Percentiles rank a stretch among this genome's conserved stretches.
Conservation (phyloP, 1,140 invertebrate species). For the Drosophila jambulina region DNA sequence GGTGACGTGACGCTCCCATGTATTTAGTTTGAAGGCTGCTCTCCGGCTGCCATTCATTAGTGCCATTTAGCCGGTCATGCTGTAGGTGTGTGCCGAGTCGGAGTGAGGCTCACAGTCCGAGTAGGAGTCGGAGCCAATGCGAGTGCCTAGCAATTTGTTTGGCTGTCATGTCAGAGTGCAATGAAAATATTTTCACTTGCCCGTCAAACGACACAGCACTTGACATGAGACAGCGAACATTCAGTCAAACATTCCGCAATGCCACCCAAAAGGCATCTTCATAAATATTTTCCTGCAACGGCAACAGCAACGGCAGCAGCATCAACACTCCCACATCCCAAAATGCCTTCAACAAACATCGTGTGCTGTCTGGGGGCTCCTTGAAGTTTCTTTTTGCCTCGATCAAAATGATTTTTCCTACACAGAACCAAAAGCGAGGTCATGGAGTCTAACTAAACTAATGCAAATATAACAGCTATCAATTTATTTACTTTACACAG, state of each 20-base stretch:
- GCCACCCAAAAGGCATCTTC: conserved; percentile 82
- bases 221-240: conserved; percentile 74
- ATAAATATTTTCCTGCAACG: conserved; percentile 71
- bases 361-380: conserved; percentile 75
- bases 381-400: conserved; percentile 71
- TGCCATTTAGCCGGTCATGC: conserved; percentile 64
- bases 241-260: conserved; percentile 77
- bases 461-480: not conserved
- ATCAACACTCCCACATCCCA: conserved; percentile 78
- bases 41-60: conserved; percentile 70
- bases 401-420: conserved; percentile 74
- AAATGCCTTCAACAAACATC: conserved; percentile 65
- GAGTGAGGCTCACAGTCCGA: not conserved
- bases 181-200: conserved; percentile 82
- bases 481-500: too few relatives aligned
- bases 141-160: conserved; percentile 69
- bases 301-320: conserved; percentile 39
- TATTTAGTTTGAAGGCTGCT: conserved; percentile 73
- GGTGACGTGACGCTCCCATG: conserved; percentile 76
- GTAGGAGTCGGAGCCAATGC: conserved; percentile 16
- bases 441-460: not conserved
- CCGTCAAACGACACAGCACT: conserved; percentile 58
- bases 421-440: not conserved
- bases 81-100: conserved; percentile 20
- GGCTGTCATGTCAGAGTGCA: conserved; percentile 82